Evolutionary conservation across 2,113 vertebrate species (phyloP).

Genomic region (Nothobranchius kuhntae): DNA sequence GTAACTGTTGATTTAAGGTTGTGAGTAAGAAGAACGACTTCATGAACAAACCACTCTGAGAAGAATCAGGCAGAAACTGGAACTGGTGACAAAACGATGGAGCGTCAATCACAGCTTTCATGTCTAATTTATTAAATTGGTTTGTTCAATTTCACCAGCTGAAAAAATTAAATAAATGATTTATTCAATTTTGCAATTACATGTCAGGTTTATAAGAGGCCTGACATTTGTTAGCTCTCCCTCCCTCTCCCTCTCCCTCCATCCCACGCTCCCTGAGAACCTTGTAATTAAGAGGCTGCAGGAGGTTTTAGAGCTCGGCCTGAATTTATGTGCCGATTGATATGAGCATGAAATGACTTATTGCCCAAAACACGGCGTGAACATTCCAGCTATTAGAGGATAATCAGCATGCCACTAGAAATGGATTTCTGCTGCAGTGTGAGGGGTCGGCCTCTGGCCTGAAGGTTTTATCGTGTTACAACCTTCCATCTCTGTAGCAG

Average conservation of each 20-base stretch:
- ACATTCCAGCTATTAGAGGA: constrained; percentile 54
- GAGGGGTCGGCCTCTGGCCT: constrained; percentile 12
- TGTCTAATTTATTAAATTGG: constrained; percentile 17
- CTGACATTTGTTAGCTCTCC: constrained; percentile 49
- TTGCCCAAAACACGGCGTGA: constrained; percentile 57
- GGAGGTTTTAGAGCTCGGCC: constrained; percentile 59
- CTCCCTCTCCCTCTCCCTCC: constrained; percentile 33
- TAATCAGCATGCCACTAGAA: constrained; percentile 54
- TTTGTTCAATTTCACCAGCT: constrained; percentile 14
- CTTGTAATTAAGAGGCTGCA: constrained; percentile 67
- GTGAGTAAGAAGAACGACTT: too few species aligned
- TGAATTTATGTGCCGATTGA: constrained; percentile 68
- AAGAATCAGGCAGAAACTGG: not conserved
- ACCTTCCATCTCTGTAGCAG: constrained; percentile 14
- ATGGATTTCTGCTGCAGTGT: constrained; percentile 49
- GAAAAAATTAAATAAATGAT: constrained; percentile 36
- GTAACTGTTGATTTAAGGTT: constrained; percentile 34
- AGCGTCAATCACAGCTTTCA: constrained; percentile 9
- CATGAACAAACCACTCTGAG: too few species aligned
- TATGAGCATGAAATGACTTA: constrained; percentile 68
- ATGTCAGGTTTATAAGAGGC: constrained; percentile 45
- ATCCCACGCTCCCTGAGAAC: constrained; percentile 36
- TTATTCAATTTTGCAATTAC: constrained; percentile 47
- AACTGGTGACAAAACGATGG: not conserved
- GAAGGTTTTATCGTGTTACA: constrained; percentile 30